Evolutionary conservation across 2,113 vertebrate species (phyloP).

Genomic region (Peucedramus taeniatus): DNA sequence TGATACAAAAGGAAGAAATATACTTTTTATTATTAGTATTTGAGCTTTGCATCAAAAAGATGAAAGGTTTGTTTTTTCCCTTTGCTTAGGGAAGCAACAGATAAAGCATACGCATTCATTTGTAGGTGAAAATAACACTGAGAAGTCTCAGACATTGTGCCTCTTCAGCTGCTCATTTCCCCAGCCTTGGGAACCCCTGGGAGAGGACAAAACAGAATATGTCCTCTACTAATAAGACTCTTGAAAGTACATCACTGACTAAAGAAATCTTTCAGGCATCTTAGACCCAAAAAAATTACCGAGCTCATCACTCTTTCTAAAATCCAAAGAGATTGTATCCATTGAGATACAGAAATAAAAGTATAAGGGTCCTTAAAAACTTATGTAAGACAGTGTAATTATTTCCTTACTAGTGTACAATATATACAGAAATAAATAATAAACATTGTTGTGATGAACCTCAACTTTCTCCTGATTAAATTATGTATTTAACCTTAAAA

Average conservation of each 20-base stretch:
- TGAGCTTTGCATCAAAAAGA: background rate
- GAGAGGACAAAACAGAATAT: background rate
- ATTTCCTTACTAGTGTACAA: background rate
- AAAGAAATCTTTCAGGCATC: background rate
- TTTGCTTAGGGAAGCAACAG: background rate
- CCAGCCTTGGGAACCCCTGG: background rate
- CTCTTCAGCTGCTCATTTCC: background rate
- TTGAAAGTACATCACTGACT: background rate
- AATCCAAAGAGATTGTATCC: background rate
- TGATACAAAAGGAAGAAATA: background rate
- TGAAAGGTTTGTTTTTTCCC: background rate
- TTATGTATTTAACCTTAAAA: background rate
- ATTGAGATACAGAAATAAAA: background rate
- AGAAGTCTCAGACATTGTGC: background rate
- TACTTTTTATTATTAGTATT: background rate
- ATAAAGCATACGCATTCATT: background rate
- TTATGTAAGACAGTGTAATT: background rate
- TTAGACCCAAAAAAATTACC: background rate
- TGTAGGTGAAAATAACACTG: background rate
- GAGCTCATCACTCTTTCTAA: background rate
- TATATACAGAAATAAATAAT: background rate
- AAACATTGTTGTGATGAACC: background rate
- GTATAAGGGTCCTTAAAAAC: background rate
- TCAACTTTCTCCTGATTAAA: background rate
- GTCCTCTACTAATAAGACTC: background rate